phyloP scores from a whole-genome alignment of 2,888 invertebrate genomes.

The Plusia festucae region DNA sequence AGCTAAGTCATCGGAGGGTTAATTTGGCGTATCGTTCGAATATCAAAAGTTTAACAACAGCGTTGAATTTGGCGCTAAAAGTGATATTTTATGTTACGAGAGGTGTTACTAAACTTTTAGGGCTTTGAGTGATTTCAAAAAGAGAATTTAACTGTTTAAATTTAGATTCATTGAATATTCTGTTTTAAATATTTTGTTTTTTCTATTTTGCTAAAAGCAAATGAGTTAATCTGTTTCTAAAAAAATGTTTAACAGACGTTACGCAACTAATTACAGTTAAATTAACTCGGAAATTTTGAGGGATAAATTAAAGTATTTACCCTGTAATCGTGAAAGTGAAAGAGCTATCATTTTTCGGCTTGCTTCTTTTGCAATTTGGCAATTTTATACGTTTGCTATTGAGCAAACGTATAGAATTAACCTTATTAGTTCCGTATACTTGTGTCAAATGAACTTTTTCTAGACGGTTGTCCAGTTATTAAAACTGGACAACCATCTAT shows the following conservation, averaged over 20 bases:
- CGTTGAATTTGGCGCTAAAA: slow-evolving; percentile 44
- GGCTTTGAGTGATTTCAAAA: slow-evolving; percentile 20
- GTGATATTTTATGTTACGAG: slow-evolving; percentile 52
- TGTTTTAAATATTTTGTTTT: neutral
- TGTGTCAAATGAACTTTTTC: too few species aligned
- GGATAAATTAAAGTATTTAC: neutral
- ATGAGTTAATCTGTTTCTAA: neutral
- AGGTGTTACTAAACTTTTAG: slow-evolving; percentile 33
- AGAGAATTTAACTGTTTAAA: slow-evolving; percentile 6
- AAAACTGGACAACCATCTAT: too few species aligned
- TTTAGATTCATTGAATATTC: neutral
- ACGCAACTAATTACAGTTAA: neutral
- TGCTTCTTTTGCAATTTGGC: neutral
- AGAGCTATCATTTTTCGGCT: neutral
- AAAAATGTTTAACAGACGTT: too few species aligned
- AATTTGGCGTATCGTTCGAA: slow-evolving; percentile 49
- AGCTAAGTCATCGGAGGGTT: slow-evolving; percentile 61
- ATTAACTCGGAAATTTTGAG: neutral
- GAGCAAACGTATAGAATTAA: too few species aligned
- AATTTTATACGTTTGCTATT: too few species aligned
- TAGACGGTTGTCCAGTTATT: too few species aligned
- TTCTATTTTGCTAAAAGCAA: neutral
- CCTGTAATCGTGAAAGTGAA: neutral
- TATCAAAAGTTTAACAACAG: slow-evolving; percentile 56
- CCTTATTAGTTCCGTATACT: too few species aligned